Evolutionary conservation across 2,113 vertebrate species (phyloP).

Genomic region (Anhinga rufa): DNA sequence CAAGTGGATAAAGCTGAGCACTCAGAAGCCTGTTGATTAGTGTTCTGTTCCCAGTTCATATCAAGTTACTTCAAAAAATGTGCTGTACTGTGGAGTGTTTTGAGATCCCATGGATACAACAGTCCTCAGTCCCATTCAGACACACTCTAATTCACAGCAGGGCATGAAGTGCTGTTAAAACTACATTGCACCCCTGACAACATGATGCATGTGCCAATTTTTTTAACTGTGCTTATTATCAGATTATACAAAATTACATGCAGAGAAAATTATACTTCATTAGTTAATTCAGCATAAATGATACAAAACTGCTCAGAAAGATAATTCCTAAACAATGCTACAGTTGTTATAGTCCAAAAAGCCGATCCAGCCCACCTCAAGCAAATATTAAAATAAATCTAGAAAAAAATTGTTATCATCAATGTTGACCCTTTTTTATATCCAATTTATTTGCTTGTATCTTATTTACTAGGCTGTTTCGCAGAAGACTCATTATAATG

Average conservation of each 20-base stretch:
- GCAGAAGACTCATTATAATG: neutral
- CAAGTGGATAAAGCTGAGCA: neutral
- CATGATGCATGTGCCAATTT: neutral
- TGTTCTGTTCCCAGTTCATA: neutral
- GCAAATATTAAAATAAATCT: neutral
- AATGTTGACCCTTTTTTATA: neutral
- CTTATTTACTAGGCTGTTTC: neutral
- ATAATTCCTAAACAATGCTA: neutral
- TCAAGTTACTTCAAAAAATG: neutral
- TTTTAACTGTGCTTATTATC: conserved; percentile 32
- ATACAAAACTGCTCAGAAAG: conserved; percentile 8
- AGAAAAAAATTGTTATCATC: neutral
- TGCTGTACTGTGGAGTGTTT: neutral
- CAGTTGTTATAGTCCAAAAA: neutral
- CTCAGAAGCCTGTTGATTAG: neutral
- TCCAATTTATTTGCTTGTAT: neutral
- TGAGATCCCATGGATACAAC: neutral
- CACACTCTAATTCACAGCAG: conserved; percentile 2
- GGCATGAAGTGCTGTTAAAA: neutral
- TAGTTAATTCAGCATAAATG: conserved; percentile 24
- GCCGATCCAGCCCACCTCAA: neutral
- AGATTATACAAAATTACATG: conserved; percentile 51
- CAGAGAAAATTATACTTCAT: conserved; percentile 43
- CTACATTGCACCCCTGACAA: neutral
- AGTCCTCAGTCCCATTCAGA: conserved; percentile 12